A percentile compares a stretch with the other conserved stretches of the same genome.
Evolutionary conservation across 2,888 invertebrate genomes (phyloP).

Genomic region (Lycocerus yunnanus): DNA sequence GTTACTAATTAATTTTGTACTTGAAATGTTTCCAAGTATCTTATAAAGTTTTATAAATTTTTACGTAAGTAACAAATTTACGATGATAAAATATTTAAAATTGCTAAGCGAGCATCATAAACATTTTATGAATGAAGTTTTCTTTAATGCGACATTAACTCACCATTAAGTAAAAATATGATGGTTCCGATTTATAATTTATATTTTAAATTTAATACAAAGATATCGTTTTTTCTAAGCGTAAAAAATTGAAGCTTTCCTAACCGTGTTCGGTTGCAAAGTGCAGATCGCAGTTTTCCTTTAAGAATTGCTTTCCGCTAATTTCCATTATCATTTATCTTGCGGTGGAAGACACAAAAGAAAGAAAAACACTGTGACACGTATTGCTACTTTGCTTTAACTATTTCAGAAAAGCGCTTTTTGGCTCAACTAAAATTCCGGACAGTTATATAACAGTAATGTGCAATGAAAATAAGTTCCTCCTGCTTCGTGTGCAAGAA

Average conservation of each 20-base stretch:
- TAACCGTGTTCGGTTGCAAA: constrained; percentile 37
- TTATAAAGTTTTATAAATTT: constrained; percentile 4
- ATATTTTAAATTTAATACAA: constrained; percentile 28
- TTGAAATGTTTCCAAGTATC: neutral
- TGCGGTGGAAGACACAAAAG: constrained; percentile 34
- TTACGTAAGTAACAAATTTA: neutral
- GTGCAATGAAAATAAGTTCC: neutral
- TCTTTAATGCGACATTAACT: neutral
- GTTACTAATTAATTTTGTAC: neutral
- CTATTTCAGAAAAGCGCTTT: constrained; percentile 24
- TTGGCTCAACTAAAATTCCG: neutral
- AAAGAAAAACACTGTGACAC: constrained; percentile 44
- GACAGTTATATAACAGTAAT: constrained; percentile 10
- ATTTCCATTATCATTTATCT: constrained; percentile 56
- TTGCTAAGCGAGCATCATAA: neutral
- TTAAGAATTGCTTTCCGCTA: constrained; percentile 49
- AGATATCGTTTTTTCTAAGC: constrained; percentile 19
- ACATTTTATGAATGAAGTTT: neutral
- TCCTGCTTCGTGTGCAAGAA: neutral
- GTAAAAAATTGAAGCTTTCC: constrained; percentile 26
- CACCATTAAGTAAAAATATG: neutral
- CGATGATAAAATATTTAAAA: neutral
- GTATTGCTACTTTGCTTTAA: constrained; percentile 43
- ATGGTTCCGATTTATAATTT: neutral
- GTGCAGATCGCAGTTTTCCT: constrained; percentile 46